These are phyloP conservation scores for Tapera naevia DNA, from an alignment of 2,797 vertebrate genomes.

Conservation along the genomic window DNA sequence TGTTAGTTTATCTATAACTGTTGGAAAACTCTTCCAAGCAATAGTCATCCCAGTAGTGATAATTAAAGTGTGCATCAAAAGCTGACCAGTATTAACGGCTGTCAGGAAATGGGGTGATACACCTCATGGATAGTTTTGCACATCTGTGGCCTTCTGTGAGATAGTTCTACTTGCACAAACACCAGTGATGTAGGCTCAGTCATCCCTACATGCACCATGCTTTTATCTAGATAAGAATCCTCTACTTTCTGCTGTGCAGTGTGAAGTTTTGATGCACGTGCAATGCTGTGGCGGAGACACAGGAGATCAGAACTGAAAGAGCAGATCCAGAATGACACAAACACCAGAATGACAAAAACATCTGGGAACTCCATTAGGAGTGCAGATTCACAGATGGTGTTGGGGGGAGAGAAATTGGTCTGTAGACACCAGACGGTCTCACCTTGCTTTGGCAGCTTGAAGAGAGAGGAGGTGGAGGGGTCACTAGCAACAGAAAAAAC, in stretches of 20 bases:
- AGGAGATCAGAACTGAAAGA: neutral
- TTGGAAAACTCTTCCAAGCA: neutral
- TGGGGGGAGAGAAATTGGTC: neutral
- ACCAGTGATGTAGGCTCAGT: neutral
- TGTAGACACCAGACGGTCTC: conserved; percentile 43
- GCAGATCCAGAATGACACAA: conserved; percentile 28
- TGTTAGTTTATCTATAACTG: neutral
- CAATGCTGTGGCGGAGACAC: neutral
- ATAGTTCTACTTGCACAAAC: neutral
- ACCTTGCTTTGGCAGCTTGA: conserved; percentile 34
- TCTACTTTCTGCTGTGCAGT: neutral
- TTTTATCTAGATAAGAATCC: neutral
- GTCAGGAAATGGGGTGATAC: neutral
- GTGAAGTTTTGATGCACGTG: neutral
- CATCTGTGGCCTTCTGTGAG: neutral
- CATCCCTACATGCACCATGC: neutral
- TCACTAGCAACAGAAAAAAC: conserved; percentile 37
- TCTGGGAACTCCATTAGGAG: conserved; percentile 50
- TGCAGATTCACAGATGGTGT: conserved; percentile 49
- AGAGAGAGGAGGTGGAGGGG: conserved; percentile 24
- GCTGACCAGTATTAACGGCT: neutral
- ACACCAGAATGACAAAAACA: conserved; percentile 16
- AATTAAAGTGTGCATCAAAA: neutral
- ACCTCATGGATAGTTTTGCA: neutral
- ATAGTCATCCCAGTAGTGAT: neutral